Base-by-base conservation (phyloP, 2,888 invertebrate genomes). In the Gonocerus acuteangulatus region DNA sequence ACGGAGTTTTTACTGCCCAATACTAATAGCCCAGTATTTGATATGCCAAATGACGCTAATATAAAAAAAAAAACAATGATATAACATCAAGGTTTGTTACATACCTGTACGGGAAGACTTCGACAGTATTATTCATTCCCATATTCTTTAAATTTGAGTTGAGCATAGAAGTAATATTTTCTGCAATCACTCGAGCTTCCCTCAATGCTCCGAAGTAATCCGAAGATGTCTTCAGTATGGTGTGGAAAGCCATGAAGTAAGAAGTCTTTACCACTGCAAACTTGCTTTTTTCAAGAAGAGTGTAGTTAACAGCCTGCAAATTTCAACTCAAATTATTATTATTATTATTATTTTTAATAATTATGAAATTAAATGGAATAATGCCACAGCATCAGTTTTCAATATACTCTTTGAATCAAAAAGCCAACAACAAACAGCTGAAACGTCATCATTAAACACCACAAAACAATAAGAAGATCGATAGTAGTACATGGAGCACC, bases 231-330 rank as follows among this genome's bases (percentile, higher is more conserved):
- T 91, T 93, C 45, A 97, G 75, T 18, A 95, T 88, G 0, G 91
- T 89, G 77, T 99, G 97, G 75, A 94, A 99, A 0, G 90, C 82
- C 89, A 90, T 94, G 74, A 92, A 97, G 74, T 94, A 92, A 0
- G 89, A 88, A 0, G 95, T 87, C 0, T 82, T 83, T 0, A 90
- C 82, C 2, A 72, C 69, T 0, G 81, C 75, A 18, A 77, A 70
- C 1, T 74, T 71, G 13, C 62, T 62, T 44, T 63, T 66, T n/a
- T 60, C 58, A 13, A 16, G 23, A 18, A 58, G 39, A 39, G 67
- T 49, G 56, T 63, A 67, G n/a, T 69, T 71, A 1, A 74, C 71
- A 21, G 71, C 74, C 69, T 72, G 66, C 13, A 69, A 68, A 56
- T 22, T 6, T 32, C 6, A 11, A 32, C 6, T 32, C 11, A 32